Evolutionary conservation across 2,888 invertebrate genomes (phyloP).

Genomic region (Ennomos quercinarius): DNA sequence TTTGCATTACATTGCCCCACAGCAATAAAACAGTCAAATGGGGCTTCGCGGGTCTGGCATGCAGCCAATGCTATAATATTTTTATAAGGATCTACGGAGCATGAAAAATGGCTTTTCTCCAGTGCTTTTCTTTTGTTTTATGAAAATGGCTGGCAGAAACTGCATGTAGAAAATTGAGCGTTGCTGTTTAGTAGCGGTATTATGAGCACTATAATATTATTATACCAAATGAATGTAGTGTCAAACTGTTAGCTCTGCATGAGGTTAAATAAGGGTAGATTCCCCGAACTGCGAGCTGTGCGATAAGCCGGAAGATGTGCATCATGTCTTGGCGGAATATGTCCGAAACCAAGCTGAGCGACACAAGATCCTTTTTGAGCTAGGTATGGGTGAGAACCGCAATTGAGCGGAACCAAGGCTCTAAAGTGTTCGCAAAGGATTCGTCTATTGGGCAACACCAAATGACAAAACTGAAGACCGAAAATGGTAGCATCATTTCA

Average conservation of each 20-base stretch:
- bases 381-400: no score
- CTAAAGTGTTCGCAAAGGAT: no score
- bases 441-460: no score
- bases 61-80: slow-evolving; percentile 35
- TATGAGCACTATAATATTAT: neutral
- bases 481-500: no score
- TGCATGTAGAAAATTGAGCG: slow-evolving; percentile 10
- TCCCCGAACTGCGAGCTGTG: no score
- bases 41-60: slow-evolving; percentile 35
- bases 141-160: slow-evolving; percentile 13
- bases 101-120: slow-evolving; percentile 17
- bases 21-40: slow-evolving; percentile 36
- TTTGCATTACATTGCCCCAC: slow-evolving; percentile 35
- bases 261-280: no score
- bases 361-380: no score
- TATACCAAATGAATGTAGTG: slow-evolving; percentile 1
- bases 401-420: no score
- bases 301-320: no score
- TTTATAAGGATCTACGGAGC: slow-evolving; percentile 29
- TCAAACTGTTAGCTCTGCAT: neutral
- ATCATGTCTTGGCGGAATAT: no score
- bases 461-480: no score
- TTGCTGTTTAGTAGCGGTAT: neutral
- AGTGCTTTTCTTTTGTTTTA: slow-evolving; percentile 15
- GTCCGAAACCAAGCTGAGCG: no score